Evolutionary conservation across 2,113 vertebrate species (phyloP), one percentile per base, ranked within the genome.

Genomic region (Stegostoma tigrinum): DNA sequence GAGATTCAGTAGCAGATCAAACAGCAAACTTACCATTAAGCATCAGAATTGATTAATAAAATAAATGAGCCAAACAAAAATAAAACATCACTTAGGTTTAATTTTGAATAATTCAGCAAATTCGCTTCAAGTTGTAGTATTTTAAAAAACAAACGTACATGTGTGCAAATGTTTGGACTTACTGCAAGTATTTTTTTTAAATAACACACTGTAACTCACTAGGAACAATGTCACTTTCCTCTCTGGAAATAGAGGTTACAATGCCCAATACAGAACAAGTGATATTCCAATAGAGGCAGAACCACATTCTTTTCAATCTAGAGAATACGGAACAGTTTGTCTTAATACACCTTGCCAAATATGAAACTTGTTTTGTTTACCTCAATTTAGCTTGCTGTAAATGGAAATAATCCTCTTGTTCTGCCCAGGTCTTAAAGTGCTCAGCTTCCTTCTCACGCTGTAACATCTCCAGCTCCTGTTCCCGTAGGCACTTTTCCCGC

Each of bases 401-500:
- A 96, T 99, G 99, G 97, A 99, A 99, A 97, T 99, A 98, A 97
- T 99, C 99, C 90, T 99, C 99, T 96, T 99, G 99, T 96, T 99
- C 99, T 75, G 99, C 99, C 99, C 99, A 99, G 0, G 99, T 99
- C 97, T 99, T 99, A 97, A 99, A 99, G 97, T 99, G 99, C 95
- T 99, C 99, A 0, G 99, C 99, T 97, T 99, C 99, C 96, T 99
- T 99, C 97, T 99, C 99, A 30, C 99, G 97, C 97, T 99, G 99
- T 96, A 99, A 97, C 99, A 99, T 98, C 97, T 99, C 99, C 97
- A 99, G 97, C 97, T 99, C 99, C 91, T 98, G 98, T 97, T 99
- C 99, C 0, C 99, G 97, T 98, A 99, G 98, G 15, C 98, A 98
- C 96, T 99, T 99, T 96, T 99, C 99, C 10, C 99, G 97, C 96